Percentiles rank a stretch among this genome's conserved stretches.
Evolutionary conservation across 2,113 vertebrate species (phyloP).

Genomic region (Sinocyclocheilus maitianheensis): DNA sequence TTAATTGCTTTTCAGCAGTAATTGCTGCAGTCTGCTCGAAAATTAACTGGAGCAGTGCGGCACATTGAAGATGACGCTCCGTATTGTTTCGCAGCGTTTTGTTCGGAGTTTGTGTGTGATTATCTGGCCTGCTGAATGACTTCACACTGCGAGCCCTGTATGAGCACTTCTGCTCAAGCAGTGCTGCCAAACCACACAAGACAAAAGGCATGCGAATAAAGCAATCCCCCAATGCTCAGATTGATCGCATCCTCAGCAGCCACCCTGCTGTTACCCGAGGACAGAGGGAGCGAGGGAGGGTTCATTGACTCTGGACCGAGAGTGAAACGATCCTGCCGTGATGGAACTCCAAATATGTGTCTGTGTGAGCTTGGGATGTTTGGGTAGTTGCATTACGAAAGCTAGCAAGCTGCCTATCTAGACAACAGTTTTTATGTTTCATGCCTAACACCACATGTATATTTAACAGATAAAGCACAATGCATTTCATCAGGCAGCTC

Average conservation of each 20-base stretch:
- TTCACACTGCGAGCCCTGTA: neutral
- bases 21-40: constrained; percentile 52
- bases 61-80: neutral
- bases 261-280: constrained; percentile 7
- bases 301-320: constrained; percentile 57
- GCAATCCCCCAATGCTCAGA: constrained; percentile 68
- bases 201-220: constrained; percentile 58
- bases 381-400: neutral
- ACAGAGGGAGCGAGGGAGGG: neutral
- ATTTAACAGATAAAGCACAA: neutral
- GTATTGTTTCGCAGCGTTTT: constrained; percentile 12
- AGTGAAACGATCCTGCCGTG: constrained; percentile 58
- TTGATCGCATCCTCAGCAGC: constrained; percentile 60
- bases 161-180: constrained; percentile 10
- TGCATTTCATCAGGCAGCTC: neutral
- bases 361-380: neutral
- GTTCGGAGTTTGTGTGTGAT: constrained; percentile 1
- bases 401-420: neutral
- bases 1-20: constrained; percentile 45
- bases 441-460: neutral
- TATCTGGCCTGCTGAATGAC: constrained; percentile 18
- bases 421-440: neutral
- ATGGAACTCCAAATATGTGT: constrained; percentile 64
- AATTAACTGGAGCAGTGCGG: constrained; percentile 59
- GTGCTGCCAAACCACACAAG: constrained; percentile 30